Conservation (phyloP, 2,888 invertebrate species). For the Ditula angustiorana region DNA sequence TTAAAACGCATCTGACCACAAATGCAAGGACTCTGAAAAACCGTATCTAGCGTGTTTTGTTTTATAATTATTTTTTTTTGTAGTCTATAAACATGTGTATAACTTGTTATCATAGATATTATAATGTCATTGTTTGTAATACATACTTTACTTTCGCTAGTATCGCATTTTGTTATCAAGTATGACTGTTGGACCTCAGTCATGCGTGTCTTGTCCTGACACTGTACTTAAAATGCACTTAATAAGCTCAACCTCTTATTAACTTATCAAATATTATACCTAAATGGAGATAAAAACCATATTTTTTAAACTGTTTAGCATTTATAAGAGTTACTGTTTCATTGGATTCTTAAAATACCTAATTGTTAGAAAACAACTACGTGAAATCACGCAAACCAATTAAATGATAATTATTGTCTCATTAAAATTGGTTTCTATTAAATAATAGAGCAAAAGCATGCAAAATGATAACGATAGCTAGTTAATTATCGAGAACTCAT, state of each 20-base stretch:
- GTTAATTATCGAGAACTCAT: not conserved
- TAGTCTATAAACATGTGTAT: not conserved
- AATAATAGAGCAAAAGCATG: not conserved
- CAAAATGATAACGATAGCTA: not conserved
- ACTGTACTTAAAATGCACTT: not conserved
- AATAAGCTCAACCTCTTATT: not conserved
- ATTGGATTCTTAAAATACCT: not conserved
- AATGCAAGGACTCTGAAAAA: no score
- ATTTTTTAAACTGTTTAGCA: not conserved
- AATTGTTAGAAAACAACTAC: not conserved
- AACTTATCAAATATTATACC: not conserved
- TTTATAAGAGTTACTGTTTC: not conserved
- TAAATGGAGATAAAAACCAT: not conserved
- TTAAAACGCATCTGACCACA: no score
- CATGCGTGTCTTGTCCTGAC: not conserved
- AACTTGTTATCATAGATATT: no score
- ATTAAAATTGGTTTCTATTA: not conserved
- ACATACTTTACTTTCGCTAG: not conserved
- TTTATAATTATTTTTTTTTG: no score
- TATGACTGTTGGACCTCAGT: conserved; percentile 3
- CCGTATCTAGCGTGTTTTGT: no score
- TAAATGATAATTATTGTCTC: not conserved
- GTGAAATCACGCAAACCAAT: not conserved
- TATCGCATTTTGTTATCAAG: not conserved
- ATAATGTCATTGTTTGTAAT: no score